phyloP scores from a whole-genome alignment of 2,113 vertebrate species.

The Nycticryphes semicollaris region DNA sequence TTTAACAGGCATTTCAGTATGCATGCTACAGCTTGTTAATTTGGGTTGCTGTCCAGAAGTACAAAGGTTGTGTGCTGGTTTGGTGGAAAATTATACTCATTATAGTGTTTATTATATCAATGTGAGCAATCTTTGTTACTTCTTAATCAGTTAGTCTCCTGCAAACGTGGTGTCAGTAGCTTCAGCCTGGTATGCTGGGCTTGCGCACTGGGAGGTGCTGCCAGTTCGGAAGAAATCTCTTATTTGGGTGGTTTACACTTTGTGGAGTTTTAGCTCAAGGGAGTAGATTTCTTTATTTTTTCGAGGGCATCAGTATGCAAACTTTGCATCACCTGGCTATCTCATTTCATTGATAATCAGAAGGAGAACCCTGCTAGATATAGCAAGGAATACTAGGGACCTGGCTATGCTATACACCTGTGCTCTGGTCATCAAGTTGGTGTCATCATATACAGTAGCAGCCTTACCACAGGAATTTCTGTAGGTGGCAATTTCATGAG shows the following conservation, averaged over 20 bases:
- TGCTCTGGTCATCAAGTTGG: neutral
- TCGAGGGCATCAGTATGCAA: neutral
- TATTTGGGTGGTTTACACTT: neutral
- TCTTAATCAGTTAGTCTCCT: neutral
- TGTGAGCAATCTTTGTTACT: neutral
- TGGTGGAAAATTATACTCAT: neutral
- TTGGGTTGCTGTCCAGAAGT: neutral
- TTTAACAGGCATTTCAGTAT: neutral
- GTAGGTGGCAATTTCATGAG: neutral
- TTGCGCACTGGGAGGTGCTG: neutral
- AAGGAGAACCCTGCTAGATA: neutral
- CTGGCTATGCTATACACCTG: neutral
- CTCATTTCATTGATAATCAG: neutral
- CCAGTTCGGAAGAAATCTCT: neutral
- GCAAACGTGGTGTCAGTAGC: neutral
- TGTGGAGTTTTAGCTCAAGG: neutral
- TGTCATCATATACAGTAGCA: neutral
- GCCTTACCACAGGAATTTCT: neutral
- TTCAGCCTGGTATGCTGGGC: neutral
- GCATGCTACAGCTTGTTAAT: accelerated
- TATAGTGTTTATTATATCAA: neutral
- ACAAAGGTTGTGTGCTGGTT: neutral
- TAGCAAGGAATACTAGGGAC: neutral
- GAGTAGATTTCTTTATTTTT: neutral
- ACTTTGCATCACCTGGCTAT: accelerated